Conservation (phyloP, 2,888 invertebrate genomes). For the Oeneis ivallda region DNA sequence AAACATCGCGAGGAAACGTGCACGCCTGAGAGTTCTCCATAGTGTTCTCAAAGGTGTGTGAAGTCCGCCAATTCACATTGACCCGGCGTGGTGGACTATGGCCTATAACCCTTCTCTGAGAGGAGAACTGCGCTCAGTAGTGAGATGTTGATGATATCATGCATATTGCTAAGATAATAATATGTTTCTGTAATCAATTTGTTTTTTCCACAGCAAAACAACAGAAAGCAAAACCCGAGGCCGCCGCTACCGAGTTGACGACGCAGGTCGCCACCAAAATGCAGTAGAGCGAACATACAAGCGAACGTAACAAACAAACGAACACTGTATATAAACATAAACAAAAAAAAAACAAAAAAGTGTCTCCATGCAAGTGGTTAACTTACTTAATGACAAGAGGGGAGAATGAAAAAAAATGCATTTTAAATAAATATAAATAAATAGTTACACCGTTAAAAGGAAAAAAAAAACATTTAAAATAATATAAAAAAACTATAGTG, state of each 20-base stretch:
- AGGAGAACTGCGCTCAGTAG: too few species aligned
- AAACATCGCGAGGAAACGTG: too few species aligned
- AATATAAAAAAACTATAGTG: constrained; percentile 3
- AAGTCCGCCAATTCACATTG: too few species aligned
- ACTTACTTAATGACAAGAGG: constrained; percentile 42
- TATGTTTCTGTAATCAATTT: too few species aligned
- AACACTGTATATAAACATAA: constrained; percentile 33
- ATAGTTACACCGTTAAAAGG: not conserved
- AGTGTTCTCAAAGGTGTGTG: too few species aligned
- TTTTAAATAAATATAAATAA: constrained; percentile 26
- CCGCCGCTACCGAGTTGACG: constrained; percentile 51
- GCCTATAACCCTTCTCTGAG: too few species aligned
- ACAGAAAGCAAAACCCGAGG: constrained; percentile 63
- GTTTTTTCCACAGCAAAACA: constrained; percentile 55
- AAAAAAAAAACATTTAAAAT: not conserved
- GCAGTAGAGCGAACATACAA: constrained; percentile 49
- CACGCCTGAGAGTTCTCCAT: too few species aligned
- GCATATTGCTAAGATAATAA: too few species aligned
- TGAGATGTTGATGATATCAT: too few species aligned
- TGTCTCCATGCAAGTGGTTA: constrained; percentile 43
- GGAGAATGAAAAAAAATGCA: constrained; percentile 31
- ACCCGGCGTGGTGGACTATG: too few species aligned
- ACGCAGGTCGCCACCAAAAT: constrained; percentile 53
- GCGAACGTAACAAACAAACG: constrained; percentile 21
- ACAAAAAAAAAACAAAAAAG: constrained; percentile 5